Conservation (phyloP, 2,797 vertebrate species). For the Enoplosus armatus region DNA sequence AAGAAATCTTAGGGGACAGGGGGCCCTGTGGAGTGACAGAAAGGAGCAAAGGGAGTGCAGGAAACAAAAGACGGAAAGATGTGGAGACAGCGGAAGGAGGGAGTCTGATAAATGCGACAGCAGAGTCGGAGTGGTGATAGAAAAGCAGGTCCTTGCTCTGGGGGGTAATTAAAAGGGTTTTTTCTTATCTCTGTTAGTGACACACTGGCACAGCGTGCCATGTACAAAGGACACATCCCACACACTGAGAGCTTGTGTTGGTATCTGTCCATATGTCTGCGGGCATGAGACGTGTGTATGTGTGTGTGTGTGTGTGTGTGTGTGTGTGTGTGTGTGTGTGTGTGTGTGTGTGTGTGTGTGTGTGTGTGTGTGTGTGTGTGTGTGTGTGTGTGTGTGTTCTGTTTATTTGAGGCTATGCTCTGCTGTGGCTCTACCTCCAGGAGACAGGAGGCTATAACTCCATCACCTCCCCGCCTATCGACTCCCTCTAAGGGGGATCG, state of each 20-base stretch:
- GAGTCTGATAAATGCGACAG: slow-evolving; percentile 60
- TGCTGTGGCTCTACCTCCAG: slow-evolving; percentile 75
- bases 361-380: slow-evolving; percentile 38
- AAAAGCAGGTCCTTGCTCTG: slow-evolving; percentile 71
- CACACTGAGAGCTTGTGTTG: slow-evolving; percentile 42
- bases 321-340: slow-evolving; percentile 45
- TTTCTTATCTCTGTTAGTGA: slow-evolving; percentile 75
- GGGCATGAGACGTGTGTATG: slow-evolving; percentile 43
- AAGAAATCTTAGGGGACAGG: slow-evolving; percentile 70
- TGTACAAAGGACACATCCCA: slow-evolving; percentile 48
- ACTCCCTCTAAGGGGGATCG: slow-evolving; percentile 84
- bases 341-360: slow-evolving; percentile 40
- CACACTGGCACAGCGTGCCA: slow-evolving; percentile 54
- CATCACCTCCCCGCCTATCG: slow-evolving; percentile 85
- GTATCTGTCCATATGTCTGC: slow-evolving; percentile 50
- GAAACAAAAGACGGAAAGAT: slow-evolving; percentile 35
- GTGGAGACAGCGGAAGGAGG: slow-evolving; percentile 40
- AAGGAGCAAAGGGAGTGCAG: slow-evolving; percentile 47
- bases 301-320: slow-evolving; percentile 32
- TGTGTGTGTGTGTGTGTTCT: slow-evolving; percentile 48
- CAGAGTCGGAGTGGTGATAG: slow-evolving; percentile 55
- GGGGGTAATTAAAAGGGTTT: slow-evolving; percentile 81
- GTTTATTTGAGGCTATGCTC: slow-evolving; percentile 66
- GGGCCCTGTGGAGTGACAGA: slow-evolving; percentile 59
- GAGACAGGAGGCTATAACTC: slow-evolving; percentile 84